Percentiles rank a stretch among this genome's conserved stretches.
Conservation (phyloP, 2,888 invertebrate species). For the Adineta ricciae region DNA sequence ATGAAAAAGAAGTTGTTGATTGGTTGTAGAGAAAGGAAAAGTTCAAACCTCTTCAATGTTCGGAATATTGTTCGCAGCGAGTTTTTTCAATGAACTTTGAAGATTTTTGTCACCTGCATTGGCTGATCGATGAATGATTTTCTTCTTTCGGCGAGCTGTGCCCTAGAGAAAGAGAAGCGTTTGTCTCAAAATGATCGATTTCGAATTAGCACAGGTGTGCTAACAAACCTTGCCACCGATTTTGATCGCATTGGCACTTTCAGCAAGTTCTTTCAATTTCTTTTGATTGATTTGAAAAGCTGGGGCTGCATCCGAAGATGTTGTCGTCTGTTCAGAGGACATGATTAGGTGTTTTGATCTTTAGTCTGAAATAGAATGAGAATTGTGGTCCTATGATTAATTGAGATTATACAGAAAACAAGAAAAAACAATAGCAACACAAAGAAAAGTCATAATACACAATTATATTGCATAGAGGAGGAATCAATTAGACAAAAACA, state of each 20-base stretch:
- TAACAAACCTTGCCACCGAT: conserved; percentile 31
- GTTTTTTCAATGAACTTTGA: conserved; percentile 89
- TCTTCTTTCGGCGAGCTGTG: conserved; percentile 98
- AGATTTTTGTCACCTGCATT: conserved; percentile 98
- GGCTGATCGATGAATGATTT: conserved; percentile 96
- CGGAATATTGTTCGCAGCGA: conserved; percentile 94
- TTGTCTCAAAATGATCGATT: background rate
- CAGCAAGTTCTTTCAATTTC: conserved; percentile 31
- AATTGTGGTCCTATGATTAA: background rate
- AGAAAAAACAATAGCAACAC: background rate
- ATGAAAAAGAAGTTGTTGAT: background rate
- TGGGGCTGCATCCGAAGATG: conserved; percentile 18
- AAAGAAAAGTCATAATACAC: background rate
- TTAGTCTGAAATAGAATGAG: background rate
- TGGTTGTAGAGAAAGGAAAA: too few species aligned
- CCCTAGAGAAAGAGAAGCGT: conserved; percentile 53
- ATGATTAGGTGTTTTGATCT: background rate
- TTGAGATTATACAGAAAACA: background rate
- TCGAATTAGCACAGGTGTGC: background rate
- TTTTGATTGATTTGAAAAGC: conserved; percentile 31
- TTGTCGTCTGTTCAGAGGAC: background rate
- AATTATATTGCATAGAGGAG: background rate
- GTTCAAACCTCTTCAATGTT: conserved; percentile 76
- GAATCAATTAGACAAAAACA: background rate
- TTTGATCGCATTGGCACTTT: conserved; percentile 28